Evolutionary conservation across 1,140 invertebrate genomes (phyloP), one percentile per base, ranked within the genome.

Genomic region (Drosophila seguyi): DNA sequence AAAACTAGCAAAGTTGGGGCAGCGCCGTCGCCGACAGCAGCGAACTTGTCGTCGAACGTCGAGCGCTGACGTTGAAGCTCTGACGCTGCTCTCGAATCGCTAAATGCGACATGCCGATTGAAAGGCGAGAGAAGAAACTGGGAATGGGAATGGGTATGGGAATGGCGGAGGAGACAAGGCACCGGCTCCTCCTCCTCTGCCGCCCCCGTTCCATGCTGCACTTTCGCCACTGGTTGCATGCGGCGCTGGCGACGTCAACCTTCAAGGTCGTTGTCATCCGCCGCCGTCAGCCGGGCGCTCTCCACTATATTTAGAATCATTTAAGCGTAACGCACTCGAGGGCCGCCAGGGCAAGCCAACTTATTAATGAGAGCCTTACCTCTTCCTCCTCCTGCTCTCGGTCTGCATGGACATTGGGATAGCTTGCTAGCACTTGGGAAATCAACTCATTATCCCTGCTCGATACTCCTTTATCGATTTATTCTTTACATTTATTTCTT

Each of bases 161-260:
- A 10, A 41, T 16, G 36, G 6, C 36, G 39, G 45, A 14, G 44
- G 47, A 29, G 27, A 18, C 48, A 31, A 11, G 29, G 38, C 22
- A 65, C 31, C 55, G 18, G 36, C 53, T 52, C n/a, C 39, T 27
- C 41, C 60, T 36, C 39, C 38, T 31, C 16, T n/a, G 39, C 16
- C 44, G 14, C 22, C 72, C 25, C 16, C 22, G 22, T 18, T 50
- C 50, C 57, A 62, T 77, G 75, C 39, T 69, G 61, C 82, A 85
- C 82, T 86, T 87, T 87, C 79, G 75, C 82, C 79, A 87, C 83
- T 78, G 67, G 67, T 86, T 82, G 83, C 78, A 86, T 84, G 81
- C 56, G 57, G 53, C 62, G 52, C 29, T 47, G 50, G 47, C 41
- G 45, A 55, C 47, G 45, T 63, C 78, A 71, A 75, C 29, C 58